These are phyloP conservation scores for Ochotona curzoniae DNA, from an alignment of 2,113 vertebrate species.

Conservation along the genomic window DNA sequence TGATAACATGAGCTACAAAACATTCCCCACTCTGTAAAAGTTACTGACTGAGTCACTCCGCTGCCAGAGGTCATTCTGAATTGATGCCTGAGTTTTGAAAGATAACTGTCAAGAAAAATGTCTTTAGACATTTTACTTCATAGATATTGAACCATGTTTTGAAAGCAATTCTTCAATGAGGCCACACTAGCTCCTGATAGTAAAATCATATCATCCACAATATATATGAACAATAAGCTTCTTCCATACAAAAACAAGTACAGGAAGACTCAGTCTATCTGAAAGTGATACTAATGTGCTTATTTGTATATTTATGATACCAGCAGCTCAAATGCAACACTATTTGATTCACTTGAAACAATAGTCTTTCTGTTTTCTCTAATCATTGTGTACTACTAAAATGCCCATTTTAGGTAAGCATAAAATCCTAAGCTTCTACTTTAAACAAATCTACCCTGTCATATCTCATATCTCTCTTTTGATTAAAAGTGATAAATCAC, in stretches of 20 bases:
- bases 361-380: background rate
- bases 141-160: background rate
- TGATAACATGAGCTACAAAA: background rate
- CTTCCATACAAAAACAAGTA: background rate
- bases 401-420: background rate
- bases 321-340: background rate
- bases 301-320: background rate
- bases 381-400: background rate
- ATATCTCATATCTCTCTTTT: background rate
- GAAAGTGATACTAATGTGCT: background rate
- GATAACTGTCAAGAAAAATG: background rate
- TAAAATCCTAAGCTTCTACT: background rate
- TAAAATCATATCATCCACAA: background rate
- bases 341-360: background rate
- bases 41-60: background rate
- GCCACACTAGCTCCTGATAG: background rate
- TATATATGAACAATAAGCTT: background rate
- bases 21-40: background rate
- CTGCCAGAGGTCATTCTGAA: background rate
- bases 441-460: background rate
- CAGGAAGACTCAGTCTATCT: background rate
- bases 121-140: background rate
- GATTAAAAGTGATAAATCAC: background rate
- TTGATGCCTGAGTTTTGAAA: background rate
- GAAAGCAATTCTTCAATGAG: background rate